Percentiles rank a stretch among this genome's conserved stretches.
phyloP scores from a whole-genome alignment of 23 tunicate genomes.

The Styela plicata region DNA sequence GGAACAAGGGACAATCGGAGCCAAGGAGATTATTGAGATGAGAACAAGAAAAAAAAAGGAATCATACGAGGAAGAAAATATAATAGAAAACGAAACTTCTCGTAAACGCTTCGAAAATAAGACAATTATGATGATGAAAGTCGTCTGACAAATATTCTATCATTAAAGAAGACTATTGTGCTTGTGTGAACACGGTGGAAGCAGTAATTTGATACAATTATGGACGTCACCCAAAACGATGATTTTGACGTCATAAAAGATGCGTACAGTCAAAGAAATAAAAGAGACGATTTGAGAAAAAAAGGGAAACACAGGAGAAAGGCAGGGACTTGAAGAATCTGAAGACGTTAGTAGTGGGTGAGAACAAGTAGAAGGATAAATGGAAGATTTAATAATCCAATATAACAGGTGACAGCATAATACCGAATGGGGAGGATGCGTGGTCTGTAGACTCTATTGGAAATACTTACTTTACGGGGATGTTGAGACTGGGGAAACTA shows the following conservation, averaged over 20 bases:
- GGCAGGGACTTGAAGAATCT: not conserved
- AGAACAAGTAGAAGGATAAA: too few relatives aligned
- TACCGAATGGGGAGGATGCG: too few relatives aligned
- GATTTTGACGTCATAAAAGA: too few relatives aligned
- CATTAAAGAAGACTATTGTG: not conserved
- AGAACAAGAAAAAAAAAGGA: not conserved
- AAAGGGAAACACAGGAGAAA: too few relatives aligned
- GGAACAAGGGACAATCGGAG: slow-evolving; percentile 16
- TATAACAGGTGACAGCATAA: too few relatives aligned
- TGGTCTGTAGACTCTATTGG: too few relatives aligned
- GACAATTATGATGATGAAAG: not conserved
- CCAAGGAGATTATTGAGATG: not conserved
- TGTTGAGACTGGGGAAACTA: too few relatives aligned
- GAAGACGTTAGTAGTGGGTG: too few relatives aligned
- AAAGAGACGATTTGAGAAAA: not conserved
- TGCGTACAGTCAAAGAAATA: not conserved
- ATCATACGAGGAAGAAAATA: too few relatives aligned
- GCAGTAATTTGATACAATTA: not conserved
- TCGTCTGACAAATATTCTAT: not conserved
- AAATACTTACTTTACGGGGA: too few relatives aligned
- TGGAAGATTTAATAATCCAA: too few relatives aligned
- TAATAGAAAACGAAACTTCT: slow-evolving; percentile 19
- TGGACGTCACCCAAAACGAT: not conserved
- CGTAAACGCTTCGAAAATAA: not conserved
- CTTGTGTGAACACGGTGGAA: not conserved